Percentiles rank a stretch among this genome's conserved stretches.
These are phyloP conservation scores for Hippocampus kuda DNA, from an alignment of 2,797 vertebrate genomes.

Conservation along the genomic window DNA sequence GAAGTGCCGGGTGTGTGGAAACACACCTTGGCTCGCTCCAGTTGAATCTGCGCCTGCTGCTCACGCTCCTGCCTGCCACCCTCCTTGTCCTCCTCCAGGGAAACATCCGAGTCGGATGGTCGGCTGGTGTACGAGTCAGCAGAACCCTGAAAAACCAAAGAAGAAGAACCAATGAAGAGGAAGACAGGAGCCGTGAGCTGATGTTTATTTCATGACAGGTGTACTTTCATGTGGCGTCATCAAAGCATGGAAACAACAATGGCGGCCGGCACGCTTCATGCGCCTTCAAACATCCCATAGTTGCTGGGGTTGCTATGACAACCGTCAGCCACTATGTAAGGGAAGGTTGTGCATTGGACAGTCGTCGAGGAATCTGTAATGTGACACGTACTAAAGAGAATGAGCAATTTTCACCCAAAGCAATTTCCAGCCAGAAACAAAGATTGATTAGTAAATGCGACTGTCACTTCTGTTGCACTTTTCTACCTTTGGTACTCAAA, in stretches of 20 bases:
- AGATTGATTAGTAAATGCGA: too few relatives aligned
- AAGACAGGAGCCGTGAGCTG: conserved; percentile 2
- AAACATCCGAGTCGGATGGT: conserved; percentile 96
- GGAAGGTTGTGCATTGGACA: neutral
- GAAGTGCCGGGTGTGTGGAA: neutral
- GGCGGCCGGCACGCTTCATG: neutral
- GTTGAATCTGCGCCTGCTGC: conserved; percentile 89
- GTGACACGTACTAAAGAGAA: neutral
- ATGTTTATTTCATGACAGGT: neutral
- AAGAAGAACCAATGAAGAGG: neutral
- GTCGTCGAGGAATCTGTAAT: neutral
- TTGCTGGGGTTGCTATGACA: neutral
- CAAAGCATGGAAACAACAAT: neutral
- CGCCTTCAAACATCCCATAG: neutral
- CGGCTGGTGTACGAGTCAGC: conserved; percentile 98
- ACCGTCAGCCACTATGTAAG: neutral
- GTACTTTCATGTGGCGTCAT: neutral
- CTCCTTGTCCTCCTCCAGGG: conserved; percentile 95
- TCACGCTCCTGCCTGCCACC: conserved; percentile 88
- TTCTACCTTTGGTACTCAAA: too few relatives aligned
- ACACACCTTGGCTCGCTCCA: conserved; percentile 91
- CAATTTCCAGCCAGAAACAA: too few relatives aligned
- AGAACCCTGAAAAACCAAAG: conserved; percentile 74
- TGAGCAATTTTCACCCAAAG: too few relatives aligned
- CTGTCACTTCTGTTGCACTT: too few relatives aligned